Conservation (phyloP, 2,888 invertebrate species). For the Dorcus hopei region DNA sequence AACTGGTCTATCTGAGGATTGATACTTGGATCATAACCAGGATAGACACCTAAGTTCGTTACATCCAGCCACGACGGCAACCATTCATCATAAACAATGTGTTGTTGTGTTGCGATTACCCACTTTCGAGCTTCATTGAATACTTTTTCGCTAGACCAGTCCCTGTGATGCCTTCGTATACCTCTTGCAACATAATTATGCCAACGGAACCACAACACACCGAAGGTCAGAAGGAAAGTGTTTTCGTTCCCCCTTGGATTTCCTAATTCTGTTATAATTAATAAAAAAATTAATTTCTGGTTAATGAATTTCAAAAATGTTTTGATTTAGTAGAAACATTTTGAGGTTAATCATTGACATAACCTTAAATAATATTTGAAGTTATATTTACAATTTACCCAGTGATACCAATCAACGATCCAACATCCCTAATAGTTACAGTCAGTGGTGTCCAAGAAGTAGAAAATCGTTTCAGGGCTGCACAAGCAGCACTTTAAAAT, state of each 20-base stretch:
- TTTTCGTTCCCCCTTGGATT: conserved; percentile 57
- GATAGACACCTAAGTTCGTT: conserved; percentile 24
- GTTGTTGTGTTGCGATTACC: conserved; percentile 56
- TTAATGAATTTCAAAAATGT: neutral
- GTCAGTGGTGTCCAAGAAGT: no score
- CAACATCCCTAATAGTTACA: no score
- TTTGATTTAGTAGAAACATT: no score
- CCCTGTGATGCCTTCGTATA: conserved; percentile 37
- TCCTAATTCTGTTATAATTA: conserved; percentile 48
- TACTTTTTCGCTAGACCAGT: conserved; percentile 51
- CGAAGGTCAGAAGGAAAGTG: conserved; percentile 53
- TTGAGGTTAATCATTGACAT: neutral
- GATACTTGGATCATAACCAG: conserved; percentile 53
- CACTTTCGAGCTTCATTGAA: conserved; percentile 58
- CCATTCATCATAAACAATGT: conserved; percentile 53
- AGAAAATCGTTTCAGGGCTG: no score
- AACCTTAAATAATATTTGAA: no score
- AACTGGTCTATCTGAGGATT: conserved; percentile 61
- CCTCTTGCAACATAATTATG: conserved; percentile 52
- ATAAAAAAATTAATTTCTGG: conserved; percentile 9
- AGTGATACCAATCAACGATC: no score
- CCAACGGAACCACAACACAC: conserved; percentile 56
- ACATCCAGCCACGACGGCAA: conserved; percentile 49
- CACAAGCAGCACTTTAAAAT: no score
- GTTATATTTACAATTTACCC: no score